Evolutionary conservation across 2,797 vertebrate species (phyloP).

Genomic region (Neopelma chrysocephalum): DNA sequence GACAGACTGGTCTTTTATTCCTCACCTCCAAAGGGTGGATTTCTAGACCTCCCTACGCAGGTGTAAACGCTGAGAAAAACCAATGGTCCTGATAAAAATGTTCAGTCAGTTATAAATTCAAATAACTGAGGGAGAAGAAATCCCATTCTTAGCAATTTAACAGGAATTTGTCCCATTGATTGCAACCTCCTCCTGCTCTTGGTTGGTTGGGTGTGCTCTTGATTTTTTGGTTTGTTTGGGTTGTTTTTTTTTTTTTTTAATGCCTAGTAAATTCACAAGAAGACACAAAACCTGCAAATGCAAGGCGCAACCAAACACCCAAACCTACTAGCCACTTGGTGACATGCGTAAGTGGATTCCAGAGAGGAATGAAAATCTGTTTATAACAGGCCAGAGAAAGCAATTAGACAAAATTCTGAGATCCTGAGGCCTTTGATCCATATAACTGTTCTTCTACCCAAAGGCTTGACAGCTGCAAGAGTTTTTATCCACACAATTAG

Average conservation of each 20-base stretch:
- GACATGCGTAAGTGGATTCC: background rate
- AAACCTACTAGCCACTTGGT: background rate
- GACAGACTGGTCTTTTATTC: background rate
- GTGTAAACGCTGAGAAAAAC: background rate
- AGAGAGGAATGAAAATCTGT: background rate
- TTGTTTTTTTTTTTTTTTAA: background rate
- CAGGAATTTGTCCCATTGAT: background rate
- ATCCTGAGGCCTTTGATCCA: background rate
- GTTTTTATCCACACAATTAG: background rate
- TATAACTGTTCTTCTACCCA: background rate
- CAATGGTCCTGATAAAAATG: background rate
- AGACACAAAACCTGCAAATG: background rate
- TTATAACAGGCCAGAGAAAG: background rate
- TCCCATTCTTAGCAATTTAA: background rate
- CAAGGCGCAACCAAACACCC: background rate
- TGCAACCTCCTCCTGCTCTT: background rate
- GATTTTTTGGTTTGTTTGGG: accelerated
- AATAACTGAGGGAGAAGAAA: background rate
- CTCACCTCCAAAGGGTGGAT: background rate
- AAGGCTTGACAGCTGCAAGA: background rate
- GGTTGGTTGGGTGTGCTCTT: background rate
- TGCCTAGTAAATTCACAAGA: background rate
- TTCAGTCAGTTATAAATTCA: background rate
- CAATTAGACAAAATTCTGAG: background rate
- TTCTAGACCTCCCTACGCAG: background rate